Conservation (phyloP, 2,888 invertebrate species). For the Oligia strigilis region DNA sequence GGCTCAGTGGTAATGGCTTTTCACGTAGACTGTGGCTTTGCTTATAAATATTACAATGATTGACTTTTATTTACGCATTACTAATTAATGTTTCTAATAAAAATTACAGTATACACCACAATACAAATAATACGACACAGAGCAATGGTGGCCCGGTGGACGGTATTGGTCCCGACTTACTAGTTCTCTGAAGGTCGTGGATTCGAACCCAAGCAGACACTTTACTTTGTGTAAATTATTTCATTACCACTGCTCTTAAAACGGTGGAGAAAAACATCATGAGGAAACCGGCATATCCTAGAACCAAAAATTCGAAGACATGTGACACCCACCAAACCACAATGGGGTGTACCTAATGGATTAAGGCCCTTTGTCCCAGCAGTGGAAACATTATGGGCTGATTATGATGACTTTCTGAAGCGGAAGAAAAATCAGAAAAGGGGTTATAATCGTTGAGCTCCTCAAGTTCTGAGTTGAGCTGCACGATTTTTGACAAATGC, state of each 20-base stretch:
- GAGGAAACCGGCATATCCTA: neutral
- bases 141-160: neutral
- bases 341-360: no score
- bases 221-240: neutral
- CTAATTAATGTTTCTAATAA: neutral
- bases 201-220: neutral
- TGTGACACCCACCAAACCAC: neutral
- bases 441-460: neutral
- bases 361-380: neutral
- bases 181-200: neutral
- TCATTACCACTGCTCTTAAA: neutral
- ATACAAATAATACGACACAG: neutral
- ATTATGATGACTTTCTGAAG: neutral
- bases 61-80: neutral
- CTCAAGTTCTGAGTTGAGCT: no score
- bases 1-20: slow-evolving; percentile 11
- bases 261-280: neutral
- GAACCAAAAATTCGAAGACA: neutral
- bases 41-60: slow-evolving; percentile 1
- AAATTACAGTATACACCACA: neutral
- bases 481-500: no score
- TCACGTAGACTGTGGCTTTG: slow-evolving; percentile 3
- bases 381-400: neutral
- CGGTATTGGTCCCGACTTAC: neutral
- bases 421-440: neutral